Conservation (phyloP, 2,888 invertebrate species). For the Tanytarsus gracilentus region DNA sequence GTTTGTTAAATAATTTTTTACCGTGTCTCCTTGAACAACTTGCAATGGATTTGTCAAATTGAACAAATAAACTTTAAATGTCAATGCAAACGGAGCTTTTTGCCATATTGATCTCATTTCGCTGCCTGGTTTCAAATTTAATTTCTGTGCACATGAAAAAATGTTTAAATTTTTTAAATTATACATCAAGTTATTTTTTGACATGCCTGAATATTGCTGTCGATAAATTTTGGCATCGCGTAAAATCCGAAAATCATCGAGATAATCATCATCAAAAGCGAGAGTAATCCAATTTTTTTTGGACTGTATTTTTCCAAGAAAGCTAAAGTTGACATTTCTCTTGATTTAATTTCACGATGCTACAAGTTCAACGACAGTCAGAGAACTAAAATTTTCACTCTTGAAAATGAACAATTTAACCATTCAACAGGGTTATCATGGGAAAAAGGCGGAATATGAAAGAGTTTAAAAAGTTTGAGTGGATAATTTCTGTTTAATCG, state of each 20-base stretch:
- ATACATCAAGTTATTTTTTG: no score
- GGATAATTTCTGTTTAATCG: no score
- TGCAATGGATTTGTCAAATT: constrained; percentile 73
- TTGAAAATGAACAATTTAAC: no score
- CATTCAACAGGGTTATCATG: no score
- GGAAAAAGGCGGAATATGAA: no score
- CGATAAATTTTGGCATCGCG: not conserved
- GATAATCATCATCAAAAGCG: not conserved
- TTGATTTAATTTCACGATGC: no score
- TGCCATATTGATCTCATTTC: constrained; percentile 73
- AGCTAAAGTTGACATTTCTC: not conserved
- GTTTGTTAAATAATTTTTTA: not conserved
- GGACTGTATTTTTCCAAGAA: not conserved
- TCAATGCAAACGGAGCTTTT: constrained; percentile 64
- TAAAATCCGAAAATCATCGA: not conserved
- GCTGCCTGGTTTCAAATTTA: constrained; percentile 60
- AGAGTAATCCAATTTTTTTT: not conserved
- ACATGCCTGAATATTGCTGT: not conserved
- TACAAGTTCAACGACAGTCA: no score
- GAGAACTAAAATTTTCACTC: no score
- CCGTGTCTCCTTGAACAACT: constrained; percentile 55
- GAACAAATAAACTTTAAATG: constrained; percentile 69
- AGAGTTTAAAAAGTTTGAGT: no score
- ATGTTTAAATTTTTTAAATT: not conserved
- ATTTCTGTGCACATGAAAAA: constrained; percentile 50